Evolutionary conservation across 2,888 invertebrate species (phyloP).

Genomic region (Dermolepida albohirtum): DNA sequence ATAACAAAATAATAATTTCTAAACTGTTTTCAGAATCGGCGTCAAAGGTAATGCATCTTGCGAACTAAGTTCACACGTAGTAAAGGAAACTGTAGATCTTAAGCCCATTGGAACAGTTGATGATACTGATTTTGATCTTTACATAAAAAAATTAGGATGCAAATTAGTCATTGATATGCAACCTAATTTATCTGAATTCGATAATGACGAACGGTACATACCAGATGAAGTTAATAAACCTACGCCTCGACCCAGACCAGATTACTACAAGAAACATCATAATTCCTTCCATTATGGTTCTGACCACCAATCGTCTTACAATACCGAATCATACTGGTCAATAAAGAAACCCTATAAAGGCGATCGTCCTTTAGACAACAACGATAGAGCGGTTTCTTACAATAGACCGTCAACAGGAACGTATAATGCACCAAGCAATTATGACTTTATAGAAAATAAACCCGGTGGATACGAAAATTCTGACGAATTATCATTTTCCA

Average conservation of each 20-base stretch:
- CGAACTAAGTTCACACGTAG: constrained; percentile 67
- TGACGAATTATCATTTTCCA: constrained; percentile 17
- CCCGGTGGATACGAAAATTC: constrained; percentile 8
- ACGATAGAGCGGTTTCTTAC: constrained; percentile 37
- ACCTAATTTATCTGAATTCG: constrained; percentile 23
- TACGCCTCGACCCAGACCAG: constrained; percentile 42
- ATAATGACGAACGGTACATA: constrained; percentile 7
- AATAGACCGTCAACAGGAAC: constrained; percentile 23
- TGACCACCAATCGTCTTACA: constrained; percentile 19
- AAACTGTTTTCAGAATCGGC: constrained; percentile 68
- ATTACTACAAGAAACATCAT: constrained; percentile 39
- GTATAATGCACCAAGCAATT: constrained; percentile 12
- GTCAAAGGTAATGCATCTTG: constrained; percentile 74
- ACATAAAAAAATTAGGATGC: constrained; percentile 69
- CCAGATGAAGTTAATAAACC: constrained; percentile 31
- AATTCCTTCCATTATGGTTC: constrained; percentile 23
- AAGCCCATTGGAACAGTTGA: constrained; percentile 68
- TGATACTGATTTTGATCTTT: constrained; percentile 74
- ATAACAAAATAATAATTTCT: too few species aligned
- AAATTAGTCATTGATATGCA: constrained; percentile 56
- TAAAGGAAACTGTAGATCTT: constrained; percentile 65
- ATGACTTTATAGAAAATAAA: background rate
- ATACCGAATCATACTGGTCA: constrained; percentile 21
- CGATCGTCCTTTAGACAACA: background rate
- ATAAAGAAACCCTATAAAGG: constrained; percentile 23